phyloP scores from a whole-genome alignment of 2,888 invertebrate genomes.

The Amphipoea lucens region DNA sequence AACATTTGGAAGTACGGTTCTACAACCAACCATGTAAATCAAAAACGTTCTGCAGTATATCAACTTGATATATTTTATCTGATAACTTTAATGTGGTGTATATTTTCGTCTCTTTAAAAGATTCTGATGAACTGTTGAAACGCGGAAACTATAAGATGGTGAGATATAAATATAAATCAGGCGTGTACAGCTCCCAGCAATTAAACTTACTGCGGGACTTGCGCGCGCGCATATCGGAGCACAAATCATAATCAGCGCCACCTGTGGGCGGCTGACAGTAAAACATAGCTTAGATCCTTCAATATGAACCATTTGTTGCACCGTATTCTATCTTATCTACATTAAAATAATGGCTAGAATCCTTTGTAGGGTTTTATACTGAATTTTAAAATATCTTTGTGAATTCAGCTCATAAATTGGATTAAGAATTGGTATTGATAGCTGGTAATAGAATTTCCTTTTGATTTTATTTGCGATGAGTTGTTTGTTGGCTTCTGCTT shows the following conservation, averaged over 20 bases:
- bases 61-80: slow-evolving; percentile 44
- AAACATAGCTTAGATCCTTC: slow-evolving; percentile 68
- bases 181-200: slow-evolving; percentile 65
- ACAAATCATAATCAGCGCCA: slow-evolving; percentile 81
- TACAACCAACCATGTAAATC: slow-evolving; percentile 26
- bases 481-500: slow-evolving; percentile 40
- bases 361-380: slow-evolving; percentile 11
- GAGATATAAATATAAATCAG: slow-evolving; percentile 68
- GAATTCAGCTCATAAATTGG: slow-evolving; percentile 62
- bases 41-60: slow-evolving; percentile 35
- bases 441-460: slow-evolving; percentile 62
- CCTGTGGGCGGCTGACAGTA: slow-evolving; percentile 75
- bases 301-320: slow-evolving; percentile 48
- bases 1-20: slow-evolving; percentile 46
- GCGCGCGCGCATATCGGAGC: slow-evolving; percentile 70
- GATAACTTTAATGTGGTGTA: slow-evolving; percentile 34
- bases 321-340: slow-evolving; percentile 48
- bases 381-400: slow-evolving; percentile 56
- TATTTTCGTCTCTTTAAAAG: slow-evolving; percentile 44
- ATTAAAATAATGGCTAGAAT: slow-evolving; percentile 42
- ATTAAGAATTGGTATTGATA: slow-evolving; percentile 62
- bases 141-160: slow-evolving; percentile 63
- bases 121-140: slow-evolving; percentile 59
- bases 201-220: slow-evolving; percentile 65
- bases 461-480: slow-evolving; percentile 53